phyloP scores from a whole-genome alignment of 2,888 invertebrate species.

The Cheiracanthium punctorium region DNA sequence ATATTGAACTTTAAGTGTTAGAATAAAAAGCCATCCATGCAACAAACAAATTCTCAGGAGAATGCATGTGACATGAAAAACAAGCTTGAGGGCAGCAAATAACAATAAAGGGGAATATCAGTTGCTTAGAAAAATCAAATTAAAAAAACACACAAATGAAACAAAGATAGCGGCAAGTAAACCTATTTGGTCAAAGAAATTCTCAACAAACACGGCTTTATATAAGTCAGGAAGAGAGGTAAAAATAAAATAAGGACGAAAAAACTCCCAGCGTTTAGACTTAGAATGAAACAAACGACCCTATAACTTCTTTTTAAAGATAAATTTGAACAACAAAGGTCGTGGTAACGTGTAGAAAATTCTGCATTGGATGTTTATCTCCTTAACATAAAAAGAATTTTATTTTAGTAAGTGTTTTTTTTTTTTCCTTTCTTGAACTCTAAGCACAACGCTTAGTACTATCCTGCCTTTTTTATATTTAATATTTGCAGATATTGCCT shows the following conservation, averaged over 20 bases:
- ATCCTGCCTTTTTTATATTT: no score
- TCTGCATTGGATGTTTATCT: no score
- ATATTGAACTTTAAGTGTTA: not conserved
- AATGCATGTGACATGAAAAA: not conserved
- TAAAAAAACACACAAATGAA: no score
- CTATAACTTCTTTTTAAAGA: not conserved
- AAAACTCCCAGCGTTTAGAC: not conserved
- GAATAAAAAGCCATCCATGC: not conserved
- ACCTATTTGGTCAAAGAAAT: conserved; percentile 21
- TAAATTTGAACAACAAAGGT: not conserved
- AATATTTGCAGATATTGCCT: no score
- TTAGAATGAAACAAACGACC: not conserved
- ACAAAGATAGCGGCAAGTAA: conserved; percentile 16
- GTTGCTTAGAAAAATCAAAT: conserved; percentile 34
- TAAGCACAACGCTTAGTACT: no score
- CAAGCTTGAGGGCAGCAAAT: conserved; percentile 18
- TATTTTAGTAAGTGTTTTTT: no score
- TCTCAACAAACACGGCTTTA: conserved; percentile 36
- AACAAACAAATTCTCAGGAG: not conserved
- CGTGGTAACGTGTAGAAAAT: no score
- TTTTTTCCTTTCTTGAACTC: no score
- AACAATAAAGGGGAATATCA: conserved; percentile 38
- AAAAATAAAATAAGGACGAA: not conserved
- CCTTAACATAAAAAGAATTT: no score
- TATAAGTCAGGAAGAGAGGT: conserved; percentile 28